phyloP scores from a whole-genome alignment of 2,888 invertebrate species.

The Marronus borbonicus region DNA sequence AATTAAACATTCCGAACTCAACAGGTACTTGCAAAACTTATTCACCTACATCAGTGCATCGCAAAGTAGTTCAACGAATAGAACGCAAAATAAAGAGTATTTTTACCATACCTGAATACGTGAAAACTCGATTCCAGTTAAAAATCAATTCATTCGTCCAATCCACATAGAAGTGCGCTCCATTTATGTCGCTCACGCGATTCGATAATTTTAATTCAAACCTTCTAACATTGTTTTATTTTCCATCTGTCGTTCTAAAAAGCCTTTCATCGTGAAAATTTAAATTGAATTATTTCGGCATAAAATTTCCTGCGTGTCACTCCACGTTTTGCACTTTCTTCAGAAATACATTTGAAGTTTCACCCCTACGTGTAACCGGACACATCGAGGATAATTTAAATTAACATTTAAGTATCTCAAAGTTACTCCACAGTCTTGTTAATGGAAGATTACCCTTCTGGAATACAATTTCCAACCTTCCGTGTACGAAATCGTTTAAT shows the following conservation, averaged over 20 bases:
- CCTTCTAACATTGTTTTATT: slow-evolving; percentile 36
- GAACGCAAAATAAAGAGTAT: no score
- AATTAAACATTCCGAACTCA: no score
- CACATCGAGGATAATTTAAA: background rate
- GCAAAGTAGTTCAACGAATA: no score
- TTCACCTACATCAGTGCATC: no score
- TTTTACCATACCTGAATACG: background rate
- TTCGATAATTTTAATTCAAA: slow-evolving; percentile 31
- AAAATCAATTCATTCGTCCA: slow-evolving; percentile 22
- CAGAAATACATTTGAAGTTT: background rate
- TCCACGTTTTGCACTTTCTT: slow-evolving; percentile 3
- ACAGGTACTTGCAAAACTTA: no score
- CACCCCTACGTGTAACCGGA: background rate
- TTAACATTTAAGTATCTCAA: slow-evolving; percentile 27
- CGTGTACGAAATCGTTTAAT: background rate
- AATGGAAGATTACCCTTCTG: background rate
- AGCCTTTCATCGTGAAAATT: slow-evolving; percentile 11
- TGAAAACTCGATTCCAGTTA: background rate
- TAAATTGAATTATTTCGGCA: slow-evolving; percentile 40
- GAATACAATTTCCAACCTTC: slow-evolving; percentile 10
- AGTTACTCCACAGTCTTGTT: background rate
- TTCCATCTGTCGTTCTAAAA: slow-evolving; percentile 23
- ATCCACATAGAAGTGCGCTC: background rate
- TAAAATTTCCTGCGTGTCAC: slow-evolving; percentile 33
- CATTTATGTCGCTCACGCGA: slow-evolving; percentile 24